Evolutionary conservation across 2,797 vertebrate genomes (phyloP), one percentile per base, ranked within the genome.

Genomic region (Cyclura pinguis): DNA sequence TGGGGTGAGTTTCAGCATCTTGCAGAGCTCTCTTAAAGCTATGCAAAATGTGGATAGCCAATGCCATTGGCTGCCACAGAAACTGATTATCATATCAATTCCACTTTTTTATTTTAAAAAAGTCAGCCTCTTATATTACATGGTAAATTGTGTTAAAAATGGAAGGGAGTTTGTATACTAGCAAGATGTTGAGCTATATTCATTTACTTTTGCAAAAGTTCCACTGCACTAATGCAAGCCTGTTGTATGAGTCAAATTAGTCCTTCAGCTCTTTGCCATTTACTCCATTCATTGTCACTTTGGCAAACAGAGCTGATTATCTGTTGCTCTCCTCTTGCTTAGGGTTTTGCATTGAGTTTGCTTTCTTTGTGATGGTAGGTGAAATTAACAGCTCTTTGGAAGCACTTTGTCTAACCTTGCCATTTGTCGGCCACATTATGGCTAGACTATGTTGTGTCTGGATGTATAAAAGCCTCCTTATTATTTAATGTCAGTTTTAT

Each of bases 401-500:
- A 86, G 78, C 18, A 7, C 27, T 72, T 72, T 35, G 24, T 24
- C 35, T 62, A 52, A 32, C 77, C 76, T 81, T 72, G 27, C 50
- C 47, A 64, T 55, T 74, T 50, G 35, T 32, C 24, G 3, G 6
- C 81, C 32, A 62, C 42, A 24, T 57, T 88, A 29, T 18, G 67
- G 32, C n/a, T 59, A 50, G 38, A 84, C 64, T 24, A 7, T 59
- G 62, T 86, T 62, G 24, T 62, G 38, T 42, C 69, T 88, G 42
- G 57, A 62, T 84, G 27, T 32, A 38, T 74, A 77, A 77, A 84
- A 64, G 81, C 13, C n/a, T 67, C 74, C 29, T 14, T 85, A 55
- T 74, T 86, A 74, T n/a, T 89, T 84, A 84, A 57, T 83, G 13
- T 38, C 35, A 22, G 1, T 73, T 76, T 76, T 87, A 52, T 86